Percentiles rank a stretch among this genome's conserved stretches.
Conservation (phyloP, 2,797 vertebrate species). For the Champsocephalus gunnari region DNA sequence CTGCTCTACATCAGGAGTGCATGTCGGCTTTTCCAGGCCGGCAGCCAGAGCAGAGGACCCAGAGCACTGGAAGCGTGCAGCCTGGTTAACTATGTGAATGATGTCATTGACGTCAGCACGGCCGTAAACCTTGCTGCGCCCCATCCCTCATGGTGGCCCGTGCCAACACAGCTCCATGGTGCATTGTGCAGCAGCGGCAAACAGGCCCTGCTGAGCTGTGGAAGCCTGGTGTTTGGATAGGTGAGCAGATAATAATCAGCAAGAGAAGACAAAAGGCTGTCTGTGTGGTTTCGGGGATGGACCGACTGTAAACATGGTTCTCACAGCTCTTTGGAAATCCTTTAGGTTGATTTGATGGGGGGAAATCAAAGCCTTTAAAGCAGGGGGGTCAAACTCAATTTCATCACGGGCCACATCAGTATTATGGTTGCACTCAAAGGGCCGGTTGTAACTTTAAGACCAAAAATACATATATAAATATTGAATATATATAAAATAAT, state of each 20-base stretch:
- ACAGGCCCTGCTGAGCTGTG: conserved; percentile 78
- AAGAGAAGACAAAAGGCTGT: conserved; percentile 29
- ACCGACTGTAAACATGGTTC: not conserved
- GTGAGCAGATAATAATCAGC: conserved; percentile 46
- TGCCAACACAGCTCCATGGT: conserved; percentile 91
- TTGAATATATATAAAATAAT: too few relatives aligned
- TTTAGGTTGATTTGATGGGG: too few relatives aligned
- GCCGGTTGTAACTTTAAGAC: too few relatives aligned
- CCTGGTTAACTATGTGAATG: conserved; percentile 99
- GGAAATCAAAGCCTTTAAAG: too few relatives aligned
- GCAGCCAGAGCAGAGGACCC: conserved; percentile 74
- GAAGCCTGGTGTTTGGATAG: conserved; percentile 71
- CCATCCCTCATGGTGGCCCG: conserved; percentile 86
- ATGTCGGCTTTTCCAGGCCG: conserved; percentile 75
- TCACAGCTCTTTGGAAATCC: too few relatives aligned
- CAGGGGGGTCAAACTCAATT: too few relatives aligned
- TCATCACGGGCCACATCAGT: too few relatives aligned
- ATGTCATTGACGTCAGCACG: conserved; percentile 99
- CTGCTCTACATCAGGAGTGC: conserved; percentile 63
- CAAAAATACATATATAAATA: too few relatives aligned
- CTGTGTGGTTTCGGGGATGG: conserved; percentile 54
- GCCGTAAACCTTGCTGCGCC: conserved; percentile 95
- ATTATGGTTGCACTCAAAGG: too few relatives aligned
- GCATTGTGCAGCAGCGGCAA: conserved; percentile 88
- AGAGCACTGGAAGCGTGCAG: conserved; percentile 90